A percentile compares a stretch with the other conserved stretches of the same genome.
phyloP scores from a whole-genome alignment of 2,888 invertebrate genomes.

The Pediacus dermestoides region DNA sequence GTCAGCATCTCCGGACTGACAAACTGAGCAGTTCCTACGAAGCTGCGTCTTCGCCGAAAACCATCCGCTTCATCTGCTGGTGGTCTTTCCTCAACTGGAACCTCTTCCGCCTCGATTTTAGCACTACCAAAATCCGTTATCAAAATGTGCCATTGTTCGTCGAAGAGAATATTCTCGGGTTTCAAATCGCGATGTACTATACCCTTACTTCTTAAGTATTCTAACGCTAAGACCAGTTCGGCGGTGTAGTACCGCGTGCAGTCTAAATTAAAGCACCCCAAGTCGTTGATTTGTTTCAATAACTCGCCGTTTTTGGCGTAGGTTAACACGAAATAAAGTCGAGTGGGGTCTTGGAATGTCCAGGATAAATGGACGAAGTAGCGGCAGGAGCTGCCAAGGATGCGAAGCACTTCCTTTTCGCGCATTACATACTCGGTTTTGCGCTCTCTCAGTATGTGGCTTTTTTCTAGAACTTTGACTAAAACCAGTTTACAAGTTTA shows the following conservation, averaged over 20 bases:
- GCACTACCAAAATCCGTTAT: slow-evolving; percentile 98
- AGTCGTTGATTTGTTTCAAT: slow-evolving; percentile 84
- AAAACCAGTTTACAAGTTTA: slow-evolving; percentile 28
- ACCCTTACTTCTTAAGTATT: slow-evolving; percentile 82
- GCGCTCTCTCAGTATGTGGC: slow-evolving; percentile 86
- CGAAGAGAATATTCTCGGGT: slow-evolving; percentile 95
- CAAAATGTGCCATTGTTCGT: slow-evolving; percentile 92
- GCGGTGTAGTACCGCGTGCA: slow-evolving; percentile 91
- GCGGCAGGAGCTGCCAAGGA: slow-evolving; percentile 64
- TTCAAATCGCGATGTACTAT: slow-evolving; percentile 96
- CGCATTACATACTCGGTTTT: slow-evolving; percentile 90
- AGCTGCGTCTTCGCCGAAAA: slow-evolving; percentile 43
- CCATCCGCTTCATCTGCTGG: slow-evolving; percentile 12
- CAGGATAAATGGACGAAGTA: slow-evolving; percentile 93
- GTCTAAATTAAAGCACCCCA: slow-evolving; percentile 83
- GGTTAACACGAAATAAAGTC: slow-evolving; percentile 92
- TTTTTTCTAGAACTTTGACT: slow-evolving; percentile 98
- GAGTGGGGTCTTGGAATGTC: slow-evolving; percentile 92
- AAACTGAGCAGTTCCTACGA: slow-evolving; percentile 98
- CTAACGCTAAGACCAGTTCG: slow-evolving; percentile 87
- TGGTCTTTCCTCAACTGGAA: slow-evolving; percentile 21
- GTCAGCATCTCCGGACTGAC: slow-evolving; percentile 95
- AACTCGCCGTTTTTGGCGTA: slow-evolving; percentile 95
- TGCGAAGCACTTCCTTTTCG: slow-evolving; percentile 91
- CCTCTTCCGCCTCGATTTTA: slow-evolving; percentile 62